Conservation (phyloP, 2,888 invertebrate species). For the Standfussiana lucernea region DNA sequence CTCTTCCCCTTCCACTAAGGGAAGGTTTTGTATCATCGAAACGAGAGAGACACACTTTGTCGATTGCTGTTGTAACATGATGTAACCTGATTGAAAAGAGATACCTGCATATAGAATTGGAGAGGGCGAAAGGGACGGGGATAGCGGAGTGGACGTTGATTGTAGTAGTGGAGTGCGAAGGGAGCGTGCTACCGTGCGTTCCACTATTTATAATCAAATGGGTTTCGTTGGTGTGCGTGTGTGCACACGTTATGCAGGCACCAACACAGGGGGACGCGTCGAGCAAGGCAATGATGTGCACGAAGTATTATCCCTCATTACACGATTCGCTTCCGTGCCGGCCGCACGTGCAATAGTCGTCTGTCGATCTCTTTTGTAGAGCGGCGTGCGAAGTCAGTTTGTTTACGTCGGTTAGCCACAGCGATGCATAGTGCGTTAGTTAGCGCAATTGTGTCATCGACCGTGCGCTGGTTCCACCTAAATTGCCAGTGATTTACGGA, state of each 20-base stretch:
- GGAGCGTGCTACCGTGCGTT: conserved; percentile 91
- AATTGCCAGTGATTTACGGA: conserved; percentile 86
- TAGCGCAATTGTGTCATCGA: conserved; percentile 88
- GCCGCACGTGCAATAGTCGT: conserved; percentile 88
- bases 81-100: conserved; percentile 85
- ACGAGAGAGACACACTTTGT: conserved; percentile 79
- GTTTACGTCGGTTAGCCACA: conserved; percentile 86
- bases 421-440: conserved; percentile 87
- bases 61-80: conserved; percentile 82
- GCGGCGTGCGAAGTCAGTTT: conserved; percentile 86
- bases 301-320: conserved; percentile 90
- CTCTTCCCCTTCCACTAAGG: conserved; percentile 78
- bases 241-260: conserved; percentile 87
- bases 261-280: conserved; percentile 79
- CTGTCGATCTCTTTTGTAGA: conserved; percentile 86
- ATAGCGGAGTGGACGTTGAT: conserved; percentile 83
- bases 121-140: conserved; percentile 77
- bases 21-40: conserved; percentile 70
- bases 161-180: conserved; percentile 88
- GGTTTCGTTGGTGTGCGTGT: conserved; percentile 83
- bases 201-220: conserved; percentile 90
- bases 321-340: conserved; percentile 87
- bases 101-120: conserved; percentile 68
- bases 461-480: conserved; percentile 84
- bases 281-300: conserved; percentile 90